These are phyloP conservation scores for Hippopotamus amphibius DNA, from an alignment of 2,113 vertebrate species.

Conservation along the genomic window DNA sequence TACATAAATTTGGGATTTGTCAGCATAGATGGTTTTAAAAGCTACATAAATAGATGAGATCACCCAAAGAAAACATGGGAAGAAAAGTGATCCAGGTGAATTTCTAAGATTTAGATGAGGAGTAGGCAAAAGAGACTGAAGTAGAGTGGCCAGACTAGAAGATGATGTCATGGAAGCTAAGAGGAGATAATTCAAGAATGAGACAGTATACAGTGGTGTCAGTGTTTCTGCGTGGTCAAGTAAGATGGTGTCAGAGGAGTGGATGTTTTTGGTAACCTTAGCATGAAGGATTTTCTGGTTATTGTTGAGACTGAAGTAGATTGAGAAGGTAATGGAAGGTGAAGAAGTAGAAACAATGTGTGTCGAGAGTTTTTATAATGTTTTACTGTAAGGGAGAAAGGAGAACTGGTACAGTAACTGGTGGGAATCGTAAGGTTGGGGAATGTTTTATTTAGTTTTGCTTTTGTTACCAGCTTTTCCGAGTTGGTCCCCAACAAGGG, in stretches of 20 bases:
- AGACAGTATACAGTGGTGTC: neutral
- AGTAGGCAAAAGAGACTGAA: neutral
- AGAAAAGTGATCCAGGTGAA: neutral
- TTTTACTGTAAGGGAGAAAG: neutral
- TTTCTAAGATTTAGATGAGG: neutral
- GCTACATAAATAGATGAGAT: neutral
- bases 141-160: neutral
- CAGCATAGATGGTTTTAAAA: constrained; percentile 25
- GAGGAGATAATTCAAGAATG: neutral
- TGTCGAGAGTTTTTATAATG: neutral
- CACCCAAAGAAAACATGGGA: neutral
- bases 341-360: neutral
- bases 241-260: neutral
- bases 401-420: neutral
- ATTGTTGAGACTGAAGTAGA: neutral
- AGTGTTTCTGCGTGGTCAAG: neutral
- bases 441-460: neutral
- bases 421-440: neutral
- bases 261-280: neutral
- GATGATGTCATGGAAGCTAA: neutral
- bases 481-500: neutral
- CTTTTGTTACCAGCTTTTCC: neutral
- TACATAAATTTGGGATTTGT: neutral
- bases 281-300: neutral
- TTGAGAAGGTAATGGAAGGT: neutral